Conservation (phyloP, 1,140 invertebrate species). For the Bombus picipes region DNA sequence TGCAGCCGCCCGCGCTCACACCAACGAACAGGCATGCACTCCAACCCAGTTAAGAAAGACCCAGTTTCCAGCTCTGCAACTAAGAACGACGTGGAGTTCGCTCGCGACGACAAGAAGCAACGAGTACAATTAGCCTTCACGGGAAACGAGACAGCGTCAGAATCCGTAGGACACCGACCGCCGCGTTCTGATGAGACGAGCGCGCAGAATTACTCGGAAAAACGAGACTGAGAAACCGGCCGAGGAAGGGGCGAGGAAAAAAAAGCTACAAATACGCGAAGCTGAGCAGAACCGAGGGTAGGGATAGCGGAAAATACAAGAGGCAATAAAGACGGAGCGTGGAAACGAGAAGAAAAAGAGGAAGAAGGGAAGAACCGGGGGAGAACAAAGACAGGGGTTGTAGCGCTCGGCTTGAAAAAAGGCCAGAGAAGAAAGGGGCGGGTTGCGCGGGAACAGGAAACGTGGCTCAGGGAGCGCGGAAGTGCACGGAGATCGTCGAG, state of each 20-base stretch:
- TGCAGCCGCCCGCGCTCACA: background rate
- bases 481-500: slow-evolving; percentile 31
- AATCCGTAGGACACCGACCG: slow-evolving; percentile 22
- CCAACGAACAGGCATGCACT: slow-evolving; percentile 7
- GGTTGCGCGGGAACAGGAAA: slow-evolving; percentile 21
- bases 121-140: slow-evolving; percentile 67
- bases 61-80: slow-evolving; percentile 60
- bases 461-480: slow-evolving; percentile 36
- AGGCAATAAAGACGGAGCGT: slow-evolving; percentile 7
- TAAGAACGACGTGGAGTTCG: slow-evolving; percentile 58
- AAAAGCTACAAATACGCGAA: background rate
- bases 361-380: slow-evolving; percentile 28
- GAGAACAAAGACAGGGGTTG: slow-evolving; percentile 31
- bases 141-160: slow-evolving; percentile 42
- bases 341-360: background rate
- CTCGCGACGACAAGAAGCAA: slow-evolving; percentile 61
- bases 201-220: slow-evolving; percentile 31
- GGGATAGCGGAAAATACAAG: background rate
- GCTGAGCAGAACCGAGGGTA: background rate
- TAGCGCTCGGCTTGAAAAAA: background rate
- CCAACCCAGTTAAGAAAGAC: slow-evolving; percentile 52
- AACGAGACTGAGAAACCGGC: slow-evolving; percentile 49
- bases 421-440: background rate
- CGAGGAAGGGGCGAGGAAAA: background rate
- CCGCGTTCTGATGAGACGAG: slow-evolving; percentile 26